A percentile compares a stretch with the other conserved stretches of the same genome.
Evolutionary conservation across 2,888 invertebrate species (phyloP).

Genomic region (Petrophora chlorosata): DNA sequence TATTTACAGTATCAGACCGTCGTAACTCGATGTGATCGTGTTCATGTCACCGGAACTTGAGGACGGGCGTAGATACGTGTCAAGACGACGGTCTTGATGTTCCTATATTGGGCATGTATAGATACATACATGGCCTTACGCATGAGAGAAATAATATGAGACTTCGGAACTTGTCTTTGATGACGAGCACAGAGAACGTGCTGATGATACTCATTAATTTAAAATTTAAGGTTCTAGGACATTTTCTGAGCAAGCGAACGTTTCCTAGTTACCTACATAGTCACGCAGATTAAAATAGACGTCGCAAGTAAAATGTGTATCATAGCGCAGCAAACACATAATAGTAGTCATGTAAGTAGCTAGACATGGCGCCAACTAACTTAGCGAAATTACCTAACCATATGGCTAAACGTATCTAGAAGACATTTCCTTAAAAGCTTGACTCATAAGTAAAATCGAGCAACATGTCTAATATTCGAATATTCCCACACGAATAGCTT

Average conservation of each 20-base stretch:
- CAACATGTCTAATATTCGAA: constrained; percentile 11
- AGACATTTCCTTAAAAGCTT: constrained; percentile 16
- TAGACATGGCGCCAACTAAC: too few species aligned
- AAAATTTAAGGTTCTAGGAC: too few species aligned
- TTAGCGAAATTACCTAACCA: not conserved
- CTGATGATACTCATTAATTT: too few species aligned
- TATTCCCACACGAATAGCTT: constrained; percentile 23
- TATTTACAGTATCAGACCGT: constrained; percentile 51
- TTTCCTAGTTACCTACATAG: too few species aligned
- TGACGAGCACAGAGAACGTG: too few species aligned
- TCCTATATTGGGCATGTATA: not conserved
- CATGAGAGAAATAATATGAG: not conserved
- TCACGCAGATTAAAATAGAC: too few species aligned
- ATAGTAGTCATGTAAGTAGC: too few species aligned
- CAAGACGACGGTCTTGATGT: constrained; percentile 11
- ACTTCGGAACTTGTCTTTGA: too few species aligned
- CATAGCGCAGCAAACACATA: too few species aligned
- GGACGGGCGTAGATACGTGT: constrained; percentile 26
- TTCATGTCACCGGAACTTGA: constrained; percentile 48
- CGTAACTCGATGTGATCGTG: constrained; percentile 57
- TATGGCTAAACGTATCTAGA: constrained; percentile 15
- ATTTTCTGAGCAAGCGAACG: too few species aligned
- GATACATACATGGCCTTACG: not conserved
- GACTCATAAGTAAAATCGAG: constrained; percentile 18
- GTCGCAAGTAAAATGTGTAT: too few species aligned